Percentiles rank a stretch among this genome's conserved stretches.
These are phyloP conservation scores for Florisuga fusca DNA, from an alignment of 2,797 vertebrate genomes.

Conservation along the genomic window DNA sequence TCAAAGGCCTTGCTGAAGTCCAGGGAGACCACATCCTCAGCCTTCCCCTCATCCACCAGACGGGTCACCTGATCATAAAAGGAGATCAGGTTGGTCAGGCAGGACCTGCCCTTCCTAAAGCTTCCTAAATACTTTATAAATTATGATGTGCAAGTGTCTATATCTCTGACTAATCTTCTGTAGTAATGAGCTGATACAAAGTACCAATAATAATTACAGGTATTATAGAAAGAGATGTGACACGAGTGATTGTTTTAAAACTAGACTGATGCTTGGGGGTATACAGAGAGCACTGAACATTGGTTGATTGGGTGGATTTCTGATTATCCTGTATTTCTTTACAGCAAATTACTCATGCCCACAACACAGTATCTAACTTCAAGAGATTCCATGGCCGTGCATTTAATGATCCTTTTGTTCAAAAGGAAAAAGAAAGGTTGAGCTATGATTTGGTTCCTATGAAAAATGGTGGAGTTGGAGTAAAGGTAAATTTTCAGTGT, in stretches of 20 bases:
- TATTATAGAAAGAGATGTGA: background rate
- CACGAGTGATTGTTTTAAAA: background rate
- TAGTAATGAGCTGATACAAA: background rate
- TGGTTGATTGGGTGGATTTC: background rate
- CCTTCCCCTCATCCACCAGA: too few species aligned
- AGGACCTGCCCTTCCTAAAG: too few species aligned
- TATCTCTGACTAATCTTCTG: background rate
- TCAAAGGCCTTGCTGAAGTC: too few species aligned
- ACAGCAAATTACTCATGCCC: slow-evolving; percentile 84
- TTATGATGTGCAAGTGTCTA: background rate
- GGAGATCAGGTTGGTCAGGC: too few species aligned
- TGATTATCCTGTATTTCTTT: slow-evolving; percentile 25
- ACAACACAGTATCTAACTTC: slow-evolving; percentile 83
- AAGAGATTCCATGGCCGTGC: slow-evolving; percentile 84
- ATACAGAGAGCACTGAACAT: background rate
- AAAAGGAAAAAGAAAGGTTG: slow-evolving; percentile 79
- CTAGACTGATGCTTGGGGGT: background rate
- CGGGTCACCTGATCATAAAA: too few species aligned
- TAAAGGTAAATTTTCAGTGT: slow-evolving; percentile 78
- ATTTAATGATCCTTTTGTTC: slow-evolving; percentile 83
- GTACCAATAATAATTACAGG: background rate
- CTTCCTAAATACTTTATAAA: background rate
- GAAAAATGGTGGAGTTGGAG: slow-evolving; percentile 82
- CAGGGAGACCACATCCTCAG: too few species aligned
- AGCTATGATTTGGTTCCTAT: slow-evolving; percentile 82